phyloP scores from a whole-genome alignment of 53 echinoderm and acorn worm genomes.

The Antedon mediterranea region DNA sequence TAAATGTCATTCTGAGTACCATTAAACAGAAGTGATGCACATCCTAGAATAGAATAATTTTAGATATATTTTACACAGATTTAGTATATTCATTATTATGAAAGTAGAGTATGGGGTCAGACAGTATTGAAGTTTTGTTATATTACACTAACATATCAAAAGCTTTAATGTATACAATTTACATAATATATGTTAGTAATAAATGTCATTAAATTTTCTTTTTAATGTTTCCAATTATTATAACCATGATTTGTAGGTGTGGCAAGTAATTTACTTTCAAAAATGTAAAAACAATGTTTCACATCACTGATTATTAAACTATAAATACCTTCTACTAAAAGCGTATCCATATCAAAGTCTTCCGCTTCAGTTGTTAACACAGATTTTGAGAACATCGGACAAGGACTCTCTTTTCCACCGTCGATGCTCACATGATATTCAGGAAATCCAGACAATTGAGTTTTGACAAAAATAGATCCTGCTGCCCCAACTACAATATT shows the following conservation, averaged over 20 bases:
- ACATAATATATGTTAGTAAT: too few relatives aligned
- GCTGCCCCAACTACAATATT: conserved; percentile 34
- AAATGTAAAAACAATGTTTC: too few relatives aligned
- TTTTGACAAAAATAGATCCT: conserved; percentile 49
- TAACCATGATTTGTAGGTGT: too few relatives aligned
- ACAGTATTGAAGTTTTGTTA: too few relatives aligned
- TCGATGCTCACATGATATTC: conserved; percentile 27
- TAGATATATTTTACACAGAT: neutral
- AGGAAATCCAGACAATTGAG: conserved; percentile 34
- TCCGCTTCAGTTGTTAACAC: conserved; percentile 20
- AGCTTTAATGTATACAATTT: too few relatives aligned
- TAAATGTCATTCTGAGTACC: conserved; percentile 18
- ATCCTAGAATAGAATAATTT: conserved; percentile 7
- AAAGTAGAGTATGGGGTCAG: neutral
- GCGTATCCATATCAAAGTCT: conserved; percentile 28
- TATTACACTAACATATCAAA: too few relatives aligned
- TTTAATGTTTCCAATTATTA: too few relatives aligned
- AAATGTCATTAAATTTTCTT: too few relatives aligned
- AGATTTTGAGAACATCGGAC: conserved; percentile 33
- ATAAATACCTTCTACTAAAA: conserved; percentile 41
- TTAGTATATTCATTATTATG: too few relatives aligned
- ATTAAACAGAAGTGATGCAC: conserved; percentile 19
- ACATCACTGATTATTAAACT: too few relatives aligned
- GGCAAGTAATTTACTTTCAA: too few relatives aligned
- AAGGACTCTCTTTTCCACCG: conserved; percentile 26